Conservation (phyloP, 2,113 vertebrate species). For the Daphoenositta chrysoptera region DNA sequence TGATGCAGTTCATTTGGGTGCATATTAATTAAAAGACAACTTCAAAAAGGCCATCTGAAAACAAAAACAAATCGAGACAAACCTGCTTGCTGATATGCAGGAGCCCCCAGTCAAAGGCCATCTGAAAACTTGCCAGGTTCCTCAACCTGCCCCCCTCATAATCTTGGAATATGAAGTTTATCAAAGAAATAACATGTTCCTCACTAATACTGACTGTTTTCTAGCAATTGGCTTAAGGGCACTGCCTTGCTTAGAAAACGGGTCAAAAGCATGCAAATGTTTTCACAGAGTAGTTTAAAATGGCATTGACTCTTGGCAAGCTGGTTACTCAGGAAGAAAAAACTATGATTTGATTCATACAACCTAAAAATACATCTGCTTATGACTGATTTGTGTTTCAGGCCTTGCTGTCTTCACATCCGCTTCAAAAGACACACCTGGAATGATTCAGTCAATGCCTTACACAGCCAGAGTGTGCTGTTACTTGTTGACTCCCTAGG, state of each 20-base stretch:
- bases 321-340: neutral
- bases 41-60: neutral
- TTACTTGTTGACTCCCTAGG: neutral
- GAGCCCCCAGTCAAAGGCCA: neutral
- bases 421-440: neutral
- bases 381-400: neutral
- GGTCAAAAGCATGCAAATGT: neutral
- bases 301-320: neutral
- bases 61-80: neutral
- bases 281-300: neutral
- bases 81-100: neutral
- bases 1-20: neutral
- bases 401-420: neutral
- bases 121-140: neutral
- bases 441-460: neutral
- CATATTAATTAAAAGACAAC: neutral
- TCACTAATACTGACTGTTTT: neutral
- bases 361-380: neutral
- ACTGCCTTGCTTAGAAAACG: neutral
- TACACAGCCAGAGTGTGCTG: neutral
- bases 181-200: neutral
- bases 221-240: neutral
- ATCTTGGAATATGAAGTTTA: neutral
- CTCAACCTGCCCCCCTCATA: neutral
- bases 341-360: neutral